Evolutionary conservation across 2,113 vertebrate species (phyloP).

Genomic region (Monarcha castaneiventris): DNA sequence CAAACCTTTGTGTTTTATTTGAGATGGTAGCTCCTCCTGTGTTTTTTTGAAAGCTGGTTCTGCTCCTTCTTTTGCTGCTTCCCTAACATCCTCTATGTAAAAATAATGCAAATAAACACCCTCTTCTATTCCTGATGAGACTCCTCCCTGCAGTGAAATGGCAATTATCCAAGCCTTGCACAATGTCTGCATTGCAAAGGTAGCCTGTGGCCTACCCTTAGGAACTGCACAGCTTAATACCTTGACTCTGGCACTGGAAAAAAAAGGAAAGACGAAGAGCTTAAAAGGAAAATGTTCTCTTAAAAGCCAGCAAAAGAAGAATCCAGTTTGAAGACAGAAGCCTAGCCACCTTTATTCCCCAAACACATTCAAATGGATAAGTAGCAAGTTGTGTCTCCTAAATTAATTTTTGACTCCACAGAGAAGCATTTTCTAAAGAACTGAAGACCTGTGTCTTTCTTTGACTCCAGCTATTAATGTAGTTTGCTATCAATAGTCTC

Average conservation of each 20-base stretch:
- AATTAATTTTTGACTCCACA: not conserved
- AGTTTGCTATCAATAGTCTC: not conserved
- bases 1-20: not conserved
- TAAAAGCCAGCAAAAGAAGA: not conserved
- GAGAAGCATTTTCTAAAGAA: not conserved
- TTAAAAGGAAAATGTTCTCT: slow-evolving; percentile 3
- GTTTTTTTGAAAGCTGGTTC: slow-evolving; percentile 38
- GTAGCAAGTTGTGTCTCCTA: not conserved
- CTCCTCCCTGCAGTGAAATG: slow-evolving; percentile 38
- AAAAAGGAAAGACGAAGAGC: not conserved
- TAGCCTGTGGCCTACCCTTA: slow-evolving; percentile 27
- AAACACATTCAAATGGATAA: not conserved
- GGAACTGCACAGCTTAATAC: slow-evolving; percentile 3
- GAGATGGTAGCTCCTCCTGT: not conserved
- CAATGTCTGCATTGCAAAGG: slow-evolving; percentile 48
- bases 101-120: slow-evolving; percentile 42
- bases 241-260: slow-evolving; percentile 23
- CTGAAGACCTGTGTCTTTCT: not conserved
- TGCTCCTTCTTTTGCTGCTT: not conserved
- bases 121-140: slow-evolving; percentile 9
- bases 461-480: not conserved
- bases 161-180: slow-evolving; percentile 33
- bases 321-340: not conserved
- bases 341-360: not conserved
- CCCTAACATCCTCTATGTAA: slow-evolving; percentile 24